These are phyloP conservation scores for Apaloderma vittatum DNA, from an alignment of 2,113 vertebrate genomes.

Conservation along the genomic window DNA sequence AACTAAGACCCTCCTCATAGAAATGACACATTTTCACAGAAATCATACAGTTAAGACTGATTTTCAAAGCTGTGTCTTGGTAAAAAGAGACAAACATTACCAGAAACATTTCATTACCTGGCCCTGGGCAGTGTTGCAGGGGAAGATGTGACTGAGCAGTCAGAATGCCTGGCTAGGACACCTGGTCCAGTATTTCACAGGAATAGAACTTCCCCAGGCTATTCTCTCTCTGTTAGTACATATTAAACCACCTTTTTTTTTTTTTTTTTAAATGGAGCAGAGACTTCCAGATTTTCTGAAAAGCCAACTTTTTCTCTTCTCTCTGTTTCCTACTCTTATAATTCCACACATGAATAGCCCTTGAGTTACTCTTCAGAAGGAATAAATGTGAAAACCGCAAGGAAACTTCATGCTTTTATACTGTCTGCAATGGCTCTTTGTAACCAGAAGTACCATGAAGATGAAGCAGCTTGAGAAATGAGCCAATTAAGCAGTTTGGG, in stretches of 20 bases:
- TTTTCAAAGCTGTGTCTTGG: not conserved
- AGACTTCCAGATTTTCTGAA: not conserved
- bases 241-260: not conserved
- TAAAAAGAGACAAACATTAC: not conserved
- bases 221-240: not conserved
- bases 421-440: not conserved
- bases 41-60: not conserved
- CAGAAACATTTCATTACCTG: not conserved
- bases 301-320: not conserved
- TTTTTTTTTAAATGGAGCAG: not conserved
- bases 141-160: not conserved
- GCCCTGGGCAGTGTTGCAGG: not conserved
- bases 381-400: not conserved
- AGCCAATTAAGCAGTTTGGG: not conserved
- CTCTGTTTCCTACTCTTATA: not conserved
- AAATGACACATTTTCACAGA: not conserved
- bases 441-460: not conserved
- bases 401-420: not conserved
- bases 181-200: not conserved
- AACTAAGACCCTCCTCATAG: not conserved
- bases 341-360: rapidly evolving
- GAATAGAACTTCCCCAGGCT: not conserved
- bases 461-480: not conserved
- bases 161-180: not conserved
- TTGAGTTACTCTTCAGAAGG: not conserved